phyloP scores from a whole-genome alignment of 2,113 vertebrate genomes.

The Prietella phreatophila region DNA sequence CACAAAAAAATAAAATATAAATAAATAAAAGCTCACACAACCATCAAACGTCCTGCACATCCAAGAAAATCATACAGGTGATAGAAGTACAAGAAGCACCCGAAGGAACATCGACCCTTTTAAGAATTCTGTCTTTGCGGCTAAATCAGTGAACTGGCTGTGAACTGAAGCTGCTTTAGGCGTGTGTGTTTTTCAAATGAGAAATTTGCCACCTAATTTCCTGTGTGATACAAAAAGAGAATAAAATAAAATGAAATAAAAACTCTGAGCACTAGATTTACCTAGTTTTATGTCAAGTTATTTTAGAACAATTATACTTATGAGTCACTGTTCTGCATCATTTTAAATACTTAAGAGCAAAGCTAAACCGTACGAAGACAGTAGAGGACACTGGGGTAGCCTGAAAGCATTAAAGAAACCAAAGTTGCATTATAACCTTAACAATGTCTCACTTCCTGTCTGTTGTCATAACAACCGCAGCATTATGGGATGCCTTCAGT shows the following conservation, averaged over 20 bases:
- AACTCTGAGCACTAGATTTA: neutral
- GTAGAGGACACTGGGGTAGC: constrained; percentile 34
- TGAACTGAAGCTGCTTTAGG: neutral
- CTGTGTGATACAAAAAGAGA: neutral
- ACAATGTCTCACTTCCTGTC: constrained; percentile 61
- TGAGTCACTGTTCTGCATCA: neutral
- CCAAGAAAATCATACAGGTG: constrained; percentile 1
- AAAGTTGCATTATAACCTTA: constrained; percentile 54
- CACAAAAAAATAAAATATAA: neutral
- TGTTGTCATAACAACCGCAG: constrained; percentile 71
- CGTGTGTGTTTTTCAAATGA: constrained; percentile 4
- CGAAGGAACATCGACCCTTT: neutral
- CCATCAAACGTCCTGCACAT: constrained; percentile 2
- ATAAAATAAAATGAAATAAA: no score
- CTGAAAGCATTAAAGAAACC: constrained; percentile 43
- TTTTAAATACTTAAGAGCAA: neutral
- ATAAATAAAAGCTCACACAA: neutral
- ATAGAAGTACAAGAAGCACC: constrained; percentile 1
- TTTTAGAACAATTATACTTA: neutral
- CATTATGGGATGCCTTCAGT: constrained; percentile 50
- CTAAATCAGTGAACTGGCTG: neutral
- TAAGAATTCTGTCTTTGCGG: neutral
- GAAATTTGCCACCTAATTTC: neutral
- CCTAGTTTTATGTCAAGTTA: neutral
- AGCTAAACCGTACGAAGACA: neutral